Evolutionary conservation across 1,140 invertebrate species (phyloP).

Genomic region (Rhyzopertha dominica): DNA sequence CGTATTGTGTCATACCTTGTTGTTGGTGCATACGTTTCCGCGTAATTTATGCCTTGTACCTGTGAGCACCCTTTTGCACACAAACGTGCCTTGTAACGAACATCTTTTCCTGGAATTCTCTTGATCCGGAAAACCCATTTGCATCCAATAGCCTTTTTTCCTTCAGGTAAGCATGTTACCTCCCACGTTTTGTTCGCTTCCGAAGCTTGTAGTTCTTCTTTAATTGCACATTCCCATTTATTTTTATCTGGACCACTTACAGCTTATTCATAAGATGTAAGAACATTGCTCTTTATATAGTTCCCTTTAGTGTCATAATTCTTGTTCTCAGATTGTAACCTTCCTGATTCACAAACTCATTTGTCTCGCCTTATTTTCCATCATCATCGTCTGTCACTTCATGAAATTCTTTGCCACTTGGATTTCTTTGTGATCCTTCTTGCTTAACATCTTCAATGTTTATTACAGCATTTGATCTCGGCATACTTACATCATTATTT

Average conservation of each 20-base stretch:
- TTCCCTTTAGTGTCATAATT: background rate
- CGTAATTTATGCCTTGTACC: constrained; percentile 28
- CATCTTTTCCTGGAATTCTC: constrained; percentile 20
- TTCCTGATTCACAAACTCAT: background rate
- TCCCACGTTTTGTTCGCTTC: constrained; percentile 33
- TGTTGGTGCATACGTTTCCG: constrained; percentile 36
- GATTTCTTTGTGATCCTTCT: too few species aligned
- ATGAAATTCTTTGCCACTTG: background rate
- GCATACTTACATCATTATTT: background rate
- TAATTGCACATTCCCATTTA: constrained; percentile 31
- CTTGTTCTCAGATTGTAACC: background rate
- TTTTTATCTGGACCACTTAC: background rate
- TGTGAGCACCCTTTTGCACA: constrained; percentile 36
- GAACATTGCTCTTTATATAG: background rate
- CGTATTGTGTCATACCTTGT: constrained; percentile 25
- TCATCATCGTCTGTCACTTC: background rate
- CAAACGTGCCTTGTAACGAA: constrained; percentile 28
- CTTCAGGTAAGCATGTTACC: constrained; percentile 29
- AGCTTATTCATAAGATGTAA: background rate
- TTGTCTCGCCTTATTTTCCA: background rate
- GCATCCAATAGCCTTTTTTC: constrained; percentile 34
- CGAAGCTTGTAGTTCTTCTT: constrained; percentile 32
- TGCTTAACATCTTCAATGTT: background rate
- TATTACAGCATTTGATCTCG: constrained; percentile 2
- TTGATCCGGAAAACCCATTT: constrained; percentile 44